Conservation (phyloP, 2,888 invertebrate species). For the Megamerina dolium region DNA sequence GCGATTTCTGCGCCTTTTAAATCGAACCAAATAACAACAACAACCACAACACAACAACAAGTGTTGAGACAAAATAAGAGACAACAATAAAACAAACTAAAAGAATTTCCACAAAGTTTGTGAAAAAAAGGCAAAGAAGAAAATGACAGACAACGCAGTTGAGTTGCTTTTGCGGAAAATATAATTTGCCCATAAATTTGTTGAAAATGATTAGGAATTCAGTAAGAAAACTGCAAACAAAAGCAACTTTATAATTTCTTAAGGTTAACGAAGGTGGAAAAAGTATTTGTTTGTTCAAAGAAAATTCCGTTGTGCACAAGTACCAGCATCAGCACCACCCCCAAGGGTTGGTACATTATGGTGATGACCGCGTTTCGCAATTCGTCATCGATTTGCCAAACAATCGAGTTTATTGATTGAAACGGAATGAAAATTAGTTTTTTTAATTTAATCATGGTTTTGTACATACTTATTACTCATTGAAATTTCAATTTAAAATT, state of each 20-base stretch:
- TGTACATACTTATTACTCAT: too few species aligned
- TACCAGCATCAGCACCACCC: constrained; percentile 11
- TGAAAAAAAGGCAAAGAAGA: background rate
- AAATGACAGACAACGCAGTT: background rate
- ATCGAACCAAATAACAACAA: too few species aligned
- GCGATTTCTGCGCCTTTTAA: too few species aligned
- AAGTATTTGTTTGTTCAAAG: background rate
- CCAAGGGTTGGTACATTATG: constrained; percentile 7
- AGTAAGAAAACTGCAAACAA: background rate
- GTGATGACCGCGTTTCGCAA: constrained; percentile 22
- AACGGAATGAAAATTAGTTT: too few species aligned
- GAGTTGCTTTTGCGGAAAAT: background rate
- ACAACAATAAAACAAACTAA: background rate
- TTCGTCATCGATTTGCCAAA: constrained; percentile 43
- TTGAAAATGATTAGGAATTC: background rate
- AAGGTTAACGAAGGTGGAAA: background rate
- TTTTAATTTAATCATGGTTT: too few species aligned
- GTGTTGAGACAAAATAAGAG: background rate
- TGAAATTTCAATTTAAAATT: too few species aligned
- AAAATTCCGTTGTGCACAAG: too few species aligned
- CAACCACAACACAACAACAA: background rate
- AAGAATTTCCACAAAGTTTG: constrained; percentile 1
- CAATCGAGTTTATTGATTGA: too few species aligned
- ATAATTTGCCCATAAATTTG: background rate
- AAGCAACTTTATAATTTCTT: background rate